These are phyloP conservation scores for Sparidentex hasta DNA, from an alignment of 2,797 vertebrate species.

Conservation along the genomic window DNA sequence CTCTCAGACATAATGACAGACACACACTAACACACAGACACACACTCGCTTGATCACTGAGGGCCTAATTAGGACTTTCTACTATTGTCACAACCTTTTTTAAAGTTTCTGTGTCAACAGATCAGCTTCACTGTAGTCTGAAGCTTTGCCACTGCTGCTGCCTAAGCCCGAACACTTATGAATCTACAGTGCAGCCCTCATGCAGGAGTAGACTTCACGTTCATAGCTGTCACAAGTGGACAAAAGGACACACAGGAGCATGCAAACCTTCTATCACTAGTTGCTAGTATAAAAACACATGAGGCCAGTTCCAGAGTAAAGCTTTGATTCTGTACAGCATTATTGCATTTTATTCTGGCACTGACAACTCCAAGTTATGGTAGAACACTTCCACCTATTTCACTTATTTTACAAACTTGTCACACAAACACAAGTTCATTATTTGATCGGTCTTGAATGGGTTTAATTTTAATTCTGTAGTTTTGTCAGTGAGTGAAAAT, in stretches of 20 bases:
- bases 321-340: neutral
- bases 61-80: slow-evolving; percentile 3
- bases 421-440: neutral
- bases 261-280: neutral
- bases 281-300: neutral
- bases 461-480: neutral
- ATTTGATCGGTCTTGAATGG: neutral
- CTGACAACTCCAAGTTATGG: too few relatives aligned
- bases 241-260: neutral
- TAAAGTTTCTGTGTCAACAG: neutral
- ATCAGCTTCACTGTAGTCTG: slow-evolving; percentile 3
- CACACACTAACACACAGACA: slow-evolving; percentile 7
- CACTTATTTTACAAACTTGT: neutral
- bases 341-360: neutral
- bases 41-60: neutral
- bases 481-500: neutral
- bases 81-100: neutral
- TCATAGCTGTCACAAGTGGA: neutral
- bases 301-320: neutral
- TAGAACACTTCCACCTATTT: neutral
- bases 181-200: neutral
- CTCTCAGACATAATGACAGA: slow-evolving; percentile 2
- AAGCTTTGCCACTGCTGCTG: neutral
- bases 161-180: neutral
- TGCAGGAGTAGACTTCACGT: neutral